Conservation (phyloP, 2,888 invertebrate species). For the Carabus problematicus region DNA sequence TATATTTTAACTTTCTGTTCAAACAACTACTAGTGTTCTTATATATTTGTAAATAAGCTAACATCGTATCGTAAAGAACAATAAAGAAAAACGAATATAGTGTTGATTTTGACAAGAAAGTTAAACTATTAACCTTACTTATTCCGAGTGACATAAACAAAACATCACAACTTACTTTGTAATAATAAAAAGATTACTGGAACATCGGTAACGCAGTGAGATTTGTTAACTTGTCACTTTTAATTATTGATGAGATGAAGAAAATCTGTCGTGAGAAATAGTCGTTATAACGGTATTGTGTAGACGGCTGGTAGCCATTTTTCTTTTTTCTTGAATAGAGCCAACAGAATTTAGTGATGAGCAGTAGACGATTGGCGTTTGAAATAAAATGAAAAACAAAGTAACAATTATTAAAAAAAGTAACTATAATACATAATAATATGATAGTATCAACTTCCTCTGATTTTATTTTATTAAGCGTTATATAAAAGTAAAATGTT, state of each 20-base stretch:
- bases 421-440: conserved; percentile 10
- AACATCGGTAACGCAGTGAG: too few species aligned
- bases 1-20: conserved; percentile 1
- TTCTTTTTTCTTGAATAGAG: background rate
- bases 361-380: conserved; percentile 5
- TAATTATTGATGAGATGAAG: too few species aligned
- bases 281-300: too few species aligned
- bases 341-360: conserved; percentile 6
- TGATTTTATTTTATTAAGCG: conserved; percentile 50
- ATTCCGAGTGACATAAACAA: too few species aligned
- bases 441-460: conserved; percentile 57
- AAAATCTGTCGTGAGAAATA: too few species aligned
- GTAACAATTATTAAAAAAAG: background rate
- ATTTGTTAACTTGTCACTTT: too few species aligned
- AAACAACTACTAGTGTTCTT: conserved; percentile 6
- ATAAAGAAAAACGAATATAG: background rate
- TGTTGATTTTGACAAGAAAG: background rate
- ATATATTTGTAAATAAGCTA: conserved; percentile 2
- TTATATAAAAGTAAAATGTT: conserved; percentile 25
- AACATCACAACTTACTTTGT: too few species aligned
- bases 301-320: background rate
- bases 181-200: too few species aligned
- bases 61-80: background rate
- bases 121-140: background rate
- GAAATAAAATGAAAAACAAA: conserved; percentile 9